These are phyloP conservation scores for Eurosta solidaginis DNA, from an alignment of 1,140 invertebrate species.

Conservation along the genomic window DNA sequence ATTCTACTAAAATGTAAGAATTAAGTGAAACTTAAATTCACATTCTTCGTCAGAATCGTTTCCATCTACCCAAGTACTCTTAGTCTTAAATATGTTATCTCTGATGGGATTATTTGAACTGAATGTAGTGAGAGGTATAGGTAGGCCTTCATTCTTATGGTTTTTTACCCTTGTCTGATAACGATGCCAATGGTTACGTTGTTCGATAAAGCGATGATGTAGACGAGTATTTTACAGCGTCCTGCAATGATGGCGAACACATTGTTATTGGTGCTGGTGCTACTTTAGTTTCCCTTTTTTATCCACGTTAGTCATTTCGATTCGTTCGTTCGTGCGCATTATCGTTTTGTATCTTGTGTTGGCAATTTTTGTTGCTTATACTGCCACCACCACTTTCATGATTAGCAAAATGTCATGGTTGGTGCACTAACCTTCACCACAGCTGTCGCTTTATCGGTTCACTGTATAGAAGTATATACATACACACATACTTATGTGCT, in stretches of 20 bases:
- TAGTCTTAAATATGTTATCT: too few relatives aligned
- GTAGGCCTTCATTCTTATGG: too few relatives aligned
- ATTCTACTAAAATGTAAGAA: too few relatives aligned
- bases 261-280: background rate
- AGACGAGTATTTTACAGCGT: background rate
- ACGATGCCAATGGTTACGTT: background rate
- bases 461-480: background rate
- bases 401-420: background rate
- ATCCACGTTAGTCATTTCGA: conserved; percentile 13
- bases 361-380: conserved; percentile 13
- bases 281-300: conserved; percentile 18
- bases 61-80: too few relatives aligned
- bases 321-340: conserved; percentile 18
- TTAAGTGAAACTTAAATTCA: too few relatives aligned
- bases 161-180: background rate
- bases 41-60: too few relatives aligned
- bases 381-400: background rate
- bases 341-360: conserved; percentile 21
- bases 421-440: conserved; percentile 2
- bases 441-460: background rate
- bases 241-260: background rate
- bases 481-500: background rate
- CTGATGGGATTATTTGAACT: too few relatives aligned
- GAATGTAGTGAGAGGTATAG: too few relatives aligned
- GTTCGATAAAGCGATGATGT: background rate